Base-by-base conservation (phyloP, 2,888 invertebrate genomes). In the Caenorhabditis angaria region DNA sequence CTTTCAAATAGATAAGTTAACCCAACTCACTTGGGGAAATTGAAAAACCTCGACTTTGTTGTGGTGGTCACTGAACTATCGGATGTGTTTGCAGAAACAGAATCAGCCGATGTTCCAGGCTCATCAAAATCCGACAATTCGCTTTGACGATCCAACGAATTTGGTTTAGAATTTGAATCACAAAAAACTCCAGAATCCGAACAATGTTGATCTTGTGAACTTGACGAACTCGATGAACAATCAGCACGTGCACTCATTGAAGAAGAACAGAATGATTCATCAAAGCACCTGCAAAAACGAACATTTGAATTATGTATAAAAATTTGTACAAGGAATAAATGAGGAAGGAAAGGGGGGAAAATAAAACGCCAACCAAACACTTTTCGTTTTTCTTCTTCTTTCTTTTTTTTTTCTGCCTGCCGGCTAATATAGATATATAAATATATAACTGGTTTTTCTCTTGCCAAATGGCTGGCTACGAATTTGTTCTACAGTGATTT, bases 81-180 rank as follows among this genome's bases (percentile, higher is more conserved):
- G 18, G 56, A n/a, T 14, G 35, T 35, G 6, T 6, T 50, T 55
- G 58, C 32, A 8, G 60, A 27, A 41, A 6, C 18, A 22, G 18
- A 18, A 20, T 47, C n/a, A 2, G 71, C 64, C 56, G 61, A 66
- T 57, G 55, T 32, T 53, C 72, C 63, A 22, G 69, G 71, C 61
- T 78, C 75, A 48, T 78, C 78, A 32, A 72, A 70, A 25, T 74
- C 76, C 14, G 81, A 82, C 28, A 74, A 61, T 64, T 77, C 70
- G 28, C 78, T 78, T 14, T 74, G 67, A 5, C 82, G 73, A 50
- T 82, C 82, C 48, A 82, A 60, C 6, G 82, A 82, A 8, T 75
- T 76, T 28, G 75, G 74, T 64, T 82, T n/a, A n/a, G n/a, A n/a
- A n/a, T n/a, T 82, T 22, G 77, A 77, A 29, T 74, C 74, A 51